Evolutionary conservation across 2,888 invertebrate genomes (phyloP).

Genomic region (Melinaea marsaeus): DNA sequence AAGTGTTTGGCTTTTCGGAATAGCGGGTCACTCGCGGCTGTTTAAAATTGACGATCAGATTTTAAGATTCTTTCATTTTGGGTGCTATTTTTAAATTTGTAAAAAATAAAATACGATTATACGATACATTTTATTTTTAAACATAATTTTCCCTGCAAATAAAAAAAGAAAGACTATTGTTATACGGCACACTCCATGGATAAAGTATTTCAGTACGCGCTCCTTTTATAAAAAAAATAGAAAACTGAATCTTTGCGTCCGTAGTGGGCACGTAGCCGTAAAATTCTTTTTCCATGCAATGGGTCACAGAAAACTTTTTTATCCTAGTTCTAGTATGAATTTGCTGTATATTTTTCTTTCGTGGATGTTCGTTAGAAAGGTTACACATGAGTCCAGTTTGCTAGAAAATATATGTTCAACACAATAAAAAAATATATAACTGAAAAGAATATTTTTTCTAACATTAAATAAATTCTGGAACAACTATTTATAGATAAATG

Average conservation of each 20-base stretch:
- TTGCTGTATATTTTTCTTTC: slow-evolving; percentile 1
- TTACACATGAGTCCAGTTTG: background rate
- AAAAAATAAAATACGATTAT: no score
- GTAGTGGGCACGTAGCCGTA: slow-evolving; percentile 1
- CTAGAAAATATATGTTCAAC: background rate
- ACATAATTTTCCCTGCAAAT: no score
- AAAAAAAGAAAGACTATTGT: no score
- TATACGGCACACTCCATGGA: background rate
- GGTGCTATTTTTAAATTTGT: background rate
- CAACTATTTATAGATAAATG: no score
- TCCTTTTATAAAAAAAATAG: background rate
- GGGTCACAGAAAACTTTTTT: slow-evolving; percentile 7
- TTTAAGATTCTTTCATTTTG: slow-evolving; percentile 25
- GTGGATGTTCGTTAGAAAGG: background rate
- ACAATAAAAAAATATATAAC: no score
- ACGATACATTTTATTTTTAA: no score
- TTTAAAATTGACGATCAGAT: slow-evolving; percentile 59
- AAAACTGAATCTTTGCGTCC: background rate
- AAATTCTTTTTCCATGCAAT: slow-evolving; percentile 6
- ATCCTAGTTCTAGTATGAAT: slow-evolving; percentile 4
- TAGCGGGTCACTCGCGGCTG: slow-evolving; percentile 69
- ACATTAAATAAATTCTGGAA: no score
- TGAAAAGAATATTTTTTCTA: no score
- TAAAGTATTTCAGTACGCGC: background rate
- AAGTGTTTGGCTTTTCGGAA: slow-evolving; percentile 74